Evolutionary conservation across 2,797 vertebrate species (phyloP).

Genomic region (Spinus pinus): DNA sequence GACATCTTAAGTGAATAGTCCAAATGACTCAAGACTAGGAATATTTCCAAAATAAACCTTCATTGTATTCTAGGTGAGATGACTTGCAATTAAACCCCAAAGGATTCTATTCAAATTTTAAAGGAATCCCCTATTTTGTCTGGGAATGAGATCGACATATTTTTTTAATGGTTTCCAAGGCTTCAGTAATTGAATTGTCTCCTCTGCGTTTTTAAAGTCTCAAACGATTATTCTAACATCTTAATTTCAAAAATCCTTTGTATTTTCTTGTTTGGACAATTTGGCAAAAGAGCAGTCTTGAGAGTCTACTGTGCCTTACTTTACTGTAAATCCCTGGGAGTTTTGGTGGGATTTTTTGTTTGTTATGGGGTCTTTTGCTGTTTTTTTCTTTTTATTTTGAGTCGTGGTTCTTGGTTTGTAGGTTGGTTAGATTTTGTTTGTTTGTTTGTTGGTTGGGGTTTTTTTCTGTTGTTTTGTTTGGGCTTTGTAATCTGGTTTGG

Average conservation of each 20-base stretch:
- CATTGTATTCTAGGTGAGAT: slow-evolving; percentile 18
- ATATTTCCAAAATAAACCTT: slow-evolving; percentile 21
- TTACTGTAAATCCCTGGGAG: neutral
- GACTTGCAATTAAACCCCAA: slow-evolving; percentile 15
- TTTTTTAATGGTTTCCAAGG: neutral
- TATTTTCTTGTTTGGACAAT: slow-evolving; percentile 1
- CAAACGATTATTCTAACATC: slow-evolving; percentile 14
- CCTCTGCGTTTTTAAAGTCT: slow-evolving; percentile 14
- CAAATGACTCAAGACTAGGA: slow-evolving; percentile 21
- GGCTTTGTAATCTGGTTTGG: rapidly evolving
- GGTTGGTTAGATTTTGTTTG: neutral
- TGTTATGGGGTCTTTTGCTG: neutral
- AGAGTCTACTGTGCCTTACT: neutral
- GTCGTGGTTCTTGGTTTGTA: neutral
- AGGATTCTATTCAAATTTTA: slow-evolving; percentile 15
- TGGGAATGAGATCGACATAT: neutral
- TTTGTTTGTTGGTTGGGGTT: neutral
- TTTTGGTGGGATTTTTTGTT: neutral
- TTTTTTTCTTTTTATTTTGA: neutral
- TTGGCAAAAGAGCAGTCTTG: neutral
- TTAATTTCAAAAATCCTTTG: slow-evolving; percentile 13
- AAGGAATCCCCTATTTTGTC: neutral
- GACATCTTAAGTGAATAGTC: neutral
- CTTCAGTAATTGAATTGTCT: slow-evolving; percentile 24
- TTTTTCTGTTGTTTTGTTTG: neutral